Conservation (phyloP, 2,888 invertebrate genomes). For the Cheilosia vernalis region DNA sequence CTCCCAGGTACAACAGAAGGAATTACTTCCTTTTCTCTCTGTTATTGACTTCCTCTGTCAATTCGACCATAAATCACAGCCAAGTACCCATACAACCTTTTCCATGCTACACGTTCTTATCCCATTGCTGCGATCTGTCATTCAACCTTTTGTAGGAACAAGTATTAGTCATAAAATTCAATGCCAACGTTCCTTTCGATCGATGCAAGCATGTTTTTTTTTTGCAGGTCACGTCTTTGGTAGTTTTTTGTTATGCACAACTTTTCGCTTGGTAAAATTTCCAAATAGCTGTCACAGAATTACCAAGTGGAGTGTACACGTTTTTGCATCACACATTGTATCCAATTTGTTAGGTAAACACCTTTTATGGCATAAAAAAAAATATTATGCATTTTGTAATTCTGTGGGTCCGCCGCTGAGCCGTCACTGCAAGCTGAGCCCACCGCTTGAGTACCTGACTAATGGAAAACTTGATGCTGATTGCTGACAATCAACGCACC, state of each 20-base stretch:
- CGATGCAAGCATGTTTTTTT: neutral
- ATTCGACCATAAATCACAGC: neutral
- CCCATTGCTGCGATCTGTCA: neutral
- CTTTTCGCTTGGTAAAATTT: neutral
- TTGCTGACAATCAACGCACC: conserved; percentile 12
- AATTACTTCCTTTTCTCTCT: too few relatives aligned
- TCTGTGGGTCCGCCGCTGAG: neutral
- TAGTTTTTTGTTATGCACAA: neutral
- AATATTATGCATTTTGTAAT: conserved; percentile 9
- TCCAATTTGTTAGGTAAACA: conserved; percentile 13
- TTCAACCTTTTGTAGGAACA: neutral
- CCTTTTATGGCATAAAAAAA: neutral
- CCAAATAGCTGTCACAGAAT: neutral
- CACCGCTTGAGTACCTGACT: conserved; percentile 42
- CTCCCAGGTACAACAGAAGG: too few relatives aligned
- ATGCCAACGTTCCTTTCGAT: neutral
- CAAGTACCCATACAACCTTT: too few relatives aligned
- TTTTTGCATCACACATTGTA: conserved; percentile 11
- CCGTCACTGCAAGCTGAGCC: neutral
- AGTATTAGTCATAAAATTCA: neutral
- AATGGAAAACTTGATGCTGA: conserved; percentile 33
- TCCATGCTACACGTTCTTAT: neutral
- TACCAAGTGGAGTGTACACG: neutral
- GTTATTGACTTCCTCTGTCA: too few relatives aligned
- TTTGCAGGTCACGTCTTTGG: neutral